These are phyloP conservation scores for Unio pictorum DNA, from an alignment of 2,888 invertebrate species.

Conservation along the genomic window DNA sequence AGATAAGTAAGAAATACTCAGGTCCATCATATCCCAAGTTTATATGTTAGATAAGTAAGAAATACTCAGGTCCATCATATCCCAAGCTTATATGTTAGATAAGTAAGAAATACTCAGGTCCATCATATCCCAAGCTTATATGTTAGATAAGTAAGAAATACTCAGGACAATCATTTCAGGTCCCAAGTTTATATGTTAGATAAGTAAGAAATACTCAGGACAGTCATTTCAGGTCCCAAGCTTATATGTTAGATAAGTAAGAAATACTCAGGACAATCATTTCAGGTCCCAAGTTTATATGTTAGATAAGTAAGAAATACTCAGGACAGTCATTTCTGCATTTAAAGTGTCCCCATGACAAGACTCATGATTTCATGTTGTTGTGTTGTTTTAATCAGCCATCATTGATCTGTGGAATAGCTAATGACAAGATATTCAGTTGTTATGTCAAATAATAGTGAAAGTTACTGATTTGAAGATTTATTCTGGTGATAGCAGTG, in stretches of 20 bases:
- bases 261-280: neutral
- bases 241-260: neutral
- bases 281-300: neutral
- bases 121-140: neutral
- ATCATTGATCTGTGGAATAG: too few species aligned
- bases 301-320: neutral
- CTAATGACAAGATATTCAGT: too few species aligned
- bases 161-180: too few species aligned
- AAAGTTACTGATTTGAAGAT: too few species aligned
- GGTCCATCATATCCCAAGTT: neutral
- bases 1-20: neutral
- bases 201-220: neutral
- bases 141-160: neutral
- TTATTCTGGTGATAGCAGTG: too few species aligned
- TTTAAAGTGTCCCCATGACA: too few species aligned
- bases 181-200: neutral
- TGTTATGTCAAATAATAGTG: too few species aligned
- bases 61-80: neutral
- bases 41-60: neutral
- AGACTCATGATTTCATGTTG: too few species aligned
- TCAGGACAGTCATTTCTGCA: neutral
- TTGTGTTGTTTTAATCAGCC: neutral
- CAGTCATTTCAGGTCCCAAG: too few species aligned
- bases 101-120: neutral
- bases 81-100: neutral